phyloP scores from a whole-genome alignment of 2,113 vertebrate genomes.

The Notothenia rossii region DNA sequence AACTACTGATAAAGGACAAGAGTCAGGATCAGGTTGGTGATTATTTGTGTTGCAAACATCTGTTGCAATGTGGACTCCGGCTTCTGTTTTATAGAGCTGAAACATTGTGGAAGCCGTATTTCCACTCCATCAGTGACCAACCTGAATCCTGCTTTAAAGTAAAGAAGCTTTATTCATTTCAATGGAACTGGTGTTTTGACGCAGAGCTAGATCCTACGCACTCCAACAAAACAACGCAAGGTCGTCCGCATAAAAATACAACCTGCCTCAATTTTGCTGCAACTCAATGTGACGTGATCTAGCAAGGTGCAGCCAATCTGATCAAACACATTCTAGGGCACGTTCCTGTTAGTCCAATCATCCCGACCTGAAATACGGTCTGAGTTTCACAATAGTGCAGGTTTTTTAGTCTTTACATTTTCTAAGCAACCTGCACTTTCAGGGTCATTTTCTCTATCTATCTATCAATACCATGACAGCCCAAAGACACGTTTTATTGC shows the following conservation, averaged over 20 bases:
- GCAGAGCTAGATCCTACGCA: neutral
- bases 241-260: neutral
- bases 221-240: neutral
- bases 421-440: neutral
- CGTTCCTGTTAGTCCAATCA: neutral
- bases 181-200: neutral
- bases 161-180: neutral
- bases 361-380: no score
- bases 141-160: neutral
- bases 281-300: neutral
- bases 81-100: neutral
- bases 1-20: slow-evolving; percentile 13
- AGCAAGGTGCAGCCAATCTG: neutral
- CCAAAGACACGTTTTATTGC: neutral
- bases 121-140: neutral
- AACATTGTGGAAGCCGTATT: neutral
- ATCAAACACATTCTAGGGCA: neutral
- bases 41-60: no score
- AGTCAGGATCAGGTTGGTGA: no score
- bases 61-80: no score
- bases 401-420: neutral
- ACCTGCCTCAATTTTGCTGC: neutral
- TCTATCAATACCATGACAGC: neutral
- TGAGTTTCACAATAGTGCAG: neutral
- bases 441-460: neutral